Evolutionary conservation across 2,797 vertebrate genomes (phyloP), one percentile per base, ranked within the genome.

Genomic region (Melanotaenia trifasciata): DNA sequence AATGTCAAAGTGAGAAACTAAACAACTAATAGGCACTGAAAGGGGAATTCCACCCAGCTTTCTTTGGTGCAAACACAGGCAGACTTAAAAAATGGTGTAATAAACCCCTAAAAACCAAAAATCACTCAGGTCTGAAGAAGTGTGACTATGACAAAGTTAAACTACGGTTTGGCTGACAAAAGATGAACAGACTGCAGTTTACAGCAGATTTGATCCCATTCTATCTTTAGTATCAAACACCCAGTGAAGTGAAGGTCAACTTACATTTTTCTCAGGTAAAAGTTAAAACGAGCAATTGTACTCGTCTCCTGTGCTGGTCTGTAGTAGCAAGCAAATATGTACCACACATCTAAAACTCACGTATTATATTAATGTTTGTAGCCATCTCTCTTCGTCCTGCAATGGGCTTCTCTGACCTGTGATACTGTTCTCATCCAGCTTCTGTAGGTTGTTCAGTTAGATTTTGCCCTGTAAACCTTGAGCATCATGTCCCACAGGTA

Each of bases 1-100:
- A 40, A 75, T 35, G 65, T 67, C 53, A 58, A 0, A 28, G 38
- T 30, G 50, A 69, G 60, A 78, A 76, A 33, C 24, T 47, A 36
- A 51, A 64, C 40, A 51, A 62, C 35, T 50, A 36, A 3, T 24
- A 60, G 11, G 9, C 26, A 54, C 24, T 76, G 24, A 67, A 59
- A 67, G 77, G 89, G 86, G 75, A 85, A 68, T 72, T 80, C 85
- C 81, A 64, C 57, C 18, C 14, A 7, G 47, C 38, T 72, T 60
- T 16, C 14, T 72, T 63, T n/a, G 22, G 26, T 68, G 72, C 61
- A 71, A 64, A 10, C 10, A 60, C 12, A 70, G 54, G 38, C 0
- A 66, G 28, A 64, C 28, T 33, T 60, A 0, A 47, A 56, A 45
- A 53, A 32, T 53, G 11, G 72, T 50, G 13, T 60, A 61, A 24